A percentile compares a stretch with the other conserved stretches of the same genome.
Conservation (phyloP, 2,797 vertebrate species). For the Manis crassicaudata region DNA sequence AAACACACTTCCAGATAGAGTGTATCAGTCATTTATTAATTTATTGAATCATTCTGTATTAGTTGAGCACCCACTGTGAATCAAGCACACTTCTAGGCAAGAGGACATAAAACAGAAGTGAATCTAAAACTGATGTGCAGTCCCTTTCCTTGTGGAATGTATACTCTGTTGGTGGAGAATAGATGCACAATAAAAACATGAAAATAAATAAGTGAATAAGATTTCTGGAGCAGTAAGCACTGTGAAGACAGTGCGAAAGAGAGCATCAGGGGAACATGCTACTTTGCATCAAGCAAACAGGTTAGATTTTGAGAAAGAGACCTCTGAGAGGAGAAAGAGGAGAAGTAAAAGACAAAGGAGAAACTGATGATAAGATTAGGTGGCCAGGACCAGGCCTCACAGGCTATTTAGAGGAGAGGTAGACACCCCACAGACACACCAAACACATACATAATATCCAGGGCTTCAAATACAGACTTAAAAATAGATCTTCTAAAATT, state of each 20-base stretch:
- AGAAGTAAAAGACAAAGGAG: not conserved
- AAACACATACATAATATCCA: not conserved
- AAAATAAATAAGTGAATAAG: not conserved
- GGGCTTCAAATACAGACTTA: not conserved
- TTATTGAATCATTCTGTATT: not conserved
- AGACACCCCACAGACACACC: not conserved
- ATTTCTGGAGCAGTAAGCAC: not conserved
- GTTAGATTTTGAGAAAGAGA: not conserved
- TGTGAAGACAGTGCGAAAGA: not conserved
- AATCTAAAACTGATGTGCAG: not conserved
- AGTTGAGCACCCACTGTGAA: not conserved
- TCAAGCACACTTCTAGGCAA: not conserved
- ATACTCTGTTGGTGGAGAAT: not conserved
- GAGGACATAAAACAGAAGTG: not conserved
- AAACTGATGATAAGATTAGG: too few relatives aligned
- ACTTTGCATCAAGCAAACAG: not conserved
- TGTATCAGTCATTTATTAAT: not conserved
- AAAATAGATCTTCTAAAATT: constrained; percentile 48
- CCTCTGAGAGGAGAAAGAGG: not conserved
- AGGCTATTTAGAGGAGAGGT: not conserved
- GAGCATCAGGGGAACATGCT: not conserved
- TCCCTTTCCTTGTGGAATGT: not conserved
- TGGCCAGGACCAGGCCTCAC: not conserved
- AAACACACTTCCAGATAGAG: not conserved
- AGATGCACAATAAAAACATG: not conserved